A percentile compares a stretch with the other conserved stretches of the same genome.
phyloP scores from a whole-genome alignment of 2,113 vertebrate genomes.

The Coptodon rendalli region DNA sequence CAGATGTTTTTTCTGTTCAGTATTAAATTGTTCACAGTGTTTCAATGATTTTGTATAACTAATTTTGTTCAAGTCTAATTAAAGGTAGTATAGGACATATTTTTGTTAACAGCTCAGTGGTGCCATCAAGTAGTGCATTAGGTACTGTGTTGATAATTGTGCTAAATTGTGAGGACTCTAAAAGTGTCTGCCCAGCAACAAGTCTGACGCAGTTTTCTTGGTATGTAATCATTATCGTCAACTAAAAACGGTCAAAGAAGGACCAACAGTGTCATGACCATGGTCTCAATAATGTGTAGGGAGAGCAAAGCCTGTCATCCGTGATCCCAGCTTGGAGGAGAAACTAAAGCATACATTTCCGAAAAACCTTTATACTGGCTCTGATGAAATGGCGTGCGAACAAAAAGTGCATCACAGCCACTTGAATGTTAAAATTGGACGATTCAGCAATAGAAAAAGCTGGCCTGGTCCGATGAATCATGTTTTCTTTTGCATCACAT shows the following conservation, averaged over 20 bases:
- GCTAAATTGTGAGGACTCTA: background rate
- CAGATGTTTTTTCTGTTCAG: background rate
- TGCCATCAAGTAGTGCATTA: background rate
- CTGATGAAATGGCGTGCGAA: background rate
- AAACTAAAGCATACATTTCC: background rate
- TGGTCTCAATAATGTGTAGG: background rate
- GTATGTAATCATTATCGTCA: background rate
- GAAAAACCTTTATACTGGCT: background rate
- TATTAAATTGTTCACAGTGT: background rate
- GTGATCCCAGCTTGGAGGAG: background rate
- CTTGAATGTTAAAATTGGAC: background rate
- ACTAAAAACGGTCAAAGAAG: background rate
- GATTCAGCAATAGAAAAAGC: background rate
- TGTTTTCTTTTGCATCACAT: background rate
- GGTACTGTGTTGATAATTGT: background rate
- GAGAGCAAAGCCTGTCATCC: background rate
- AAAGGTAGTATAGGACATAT: background rate
- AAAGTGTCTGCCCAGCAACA: background rate
- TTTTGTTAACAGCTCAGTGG: background rate
- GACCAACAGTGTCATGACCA: background rate
- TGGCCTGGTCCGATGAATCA: background rate
- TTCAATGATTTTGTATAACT: background rate
- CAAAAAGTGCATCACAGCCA: background rate
- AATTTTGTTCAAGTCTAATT: background rate
- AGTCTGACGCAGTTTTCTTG: background rate